Base-by-base conservation (phyloP, 2,888 invertebrate genomes). In the Tenthredo mesomela region DNA sequence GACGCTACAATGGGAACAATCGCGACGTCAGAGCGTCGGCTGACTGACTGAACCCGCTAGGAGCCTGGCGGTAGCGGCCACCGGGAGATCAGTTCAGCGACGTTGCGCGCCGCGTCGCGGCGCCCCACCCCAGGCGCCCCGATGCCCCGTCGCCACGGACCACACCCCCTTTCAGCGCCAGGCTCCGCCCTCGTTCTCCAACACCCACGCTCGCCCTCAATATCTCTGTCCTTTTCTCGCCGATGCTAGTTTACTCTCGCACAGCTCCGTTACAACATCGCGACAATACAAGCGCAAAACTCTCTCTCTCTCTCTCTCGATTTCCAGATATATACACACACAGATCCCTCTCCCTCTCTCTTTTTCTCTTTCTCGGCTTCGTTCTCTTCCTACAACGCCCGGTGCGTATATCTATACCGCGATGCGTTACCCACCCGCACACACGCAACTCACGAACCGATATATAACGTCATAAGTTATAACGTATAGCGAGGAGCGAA, bases 1-100 rank as follows among this genome's bases (percentile, higher is more conserved):
- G 84, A 67, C 86, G 87, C 88, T 86, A 92, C 92, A 92, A 92
- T 92, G 88, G 90, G 89, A 91, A 92, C 91, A 92, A 92, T 92
- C 91, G 92, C 90, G 91, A 90, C 90, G 91, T 89, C 89, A 90
- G 89, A 91, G 91, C 91, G 91, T 91, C 91, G 91, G 89, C 91
- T 90, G 90, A 90, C 91, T 91, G 92, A 91, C 91, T 91, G 92
- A 91, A 89, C 90, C 89, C 88, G 88, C 89, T 90, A 87, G 89
- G 89, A 89, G 88, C 89, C 88, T 89, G 87, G 89, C 89, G 88
- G 82, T 67, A 47, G 50, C 82, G 67, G 82, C 70, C 47, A 82
- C 82, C 82, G 82, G 21, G 67, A 82, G 82, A 86, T 86, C 50
- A 85, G 84, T 85, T 87, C 85, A 82, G 77, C 86, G 71, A 82